Evolutionary conservation across 2,113 vertebrate species (phyloP), one percentile per base, ranked within the genome.

Genomic region (Myodes glareolus): DNA sequence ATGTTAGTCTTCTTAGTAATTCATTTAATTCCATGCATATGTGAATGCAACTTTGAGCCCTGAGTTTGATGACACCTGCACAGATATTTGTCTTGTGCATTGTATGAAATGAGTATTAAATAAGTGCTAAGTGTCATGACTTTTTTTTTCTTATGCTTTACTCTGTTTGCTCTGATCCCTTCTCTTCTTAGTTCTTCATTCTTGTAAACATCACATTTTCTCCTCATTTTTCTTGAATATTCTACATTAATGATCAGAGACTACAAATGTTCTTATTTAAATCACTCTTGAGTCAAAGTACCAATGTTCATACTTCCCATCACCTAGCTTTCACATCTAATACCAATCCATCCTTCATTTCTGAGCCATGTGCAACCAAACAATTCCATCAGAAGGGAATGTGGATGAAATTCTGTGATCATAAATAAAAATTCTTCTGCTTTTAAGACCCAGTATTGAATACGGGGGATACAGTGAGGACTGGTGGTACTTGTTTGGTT

Each of bases 21-120:
- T 33, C 0, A 6, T 1, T 82, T 73, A 78, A 75, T 1, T 50
- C 13, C n/a, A n/a, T 45, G 0, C 19, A 2, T 63, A 7, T 29
- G 9, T n/a, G 33, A 94, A 68, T 91, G 11, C 73, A 89, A 14
- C 13, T 75, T n/a, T 52, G 31, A 17, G 50, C 78, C 88, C 65
- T 55, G 5, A 80, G 75, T 27, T 7, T 42, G 47, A 75, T 47
- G 47, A 77, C 63, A 14, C 0, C 14, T 25, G 39, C 13, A 6
- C 21, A 72, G 11, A 81, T 63, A 27, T 52, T 77, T 73, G 23
- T 45, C 13, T 3, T 73, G 63, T 82, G 33, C 2, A 6, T 50
- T 88, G 9, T 5, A 91, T 31, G 39, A 87, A 91, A 21, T 52
- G 75, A 61, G 36, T 4, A 7, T 77, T 55, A 91, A 88, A 16